Evolutionary conservation across 2,113 vertebrate genomes (phyloP), one percentile per base, ranked within the genome.

Genomic region (Leptosomus discolor): DNA sequence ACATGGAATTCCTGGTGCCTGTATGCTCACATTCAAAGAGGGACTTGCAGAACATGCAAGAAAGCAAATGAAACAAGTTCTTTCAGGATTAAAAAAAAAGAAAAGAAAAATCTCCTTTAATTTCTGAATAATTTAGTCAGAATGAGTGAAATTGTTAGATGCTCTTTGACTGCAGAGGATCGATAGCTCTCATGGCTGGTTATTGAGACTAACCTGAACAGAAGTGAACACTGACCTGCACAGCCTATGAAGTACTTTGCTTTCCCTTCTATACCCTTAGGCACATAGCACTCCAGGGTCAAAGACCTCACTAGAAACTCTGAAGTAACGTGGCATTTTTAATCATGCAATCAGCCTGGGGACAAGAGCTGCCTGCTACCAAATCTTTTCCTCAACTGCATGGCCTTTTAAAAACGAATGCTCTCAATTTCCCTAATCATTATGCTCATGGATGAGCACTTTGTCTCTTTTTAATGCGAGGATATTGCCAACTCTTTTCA

Each of bases 401-500:
- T 6, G 61, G 77, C 29, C 34, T 85, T 91, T 94, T 68, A 41
- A 85, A 97, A 96, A 73, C 3, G 57, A 95, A 85, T 63, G 19
- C 34, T 85, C 70, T 94, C 60, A 23, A 21, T 83, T 94, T 96
- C 65, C 86, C 67, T 79, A 73, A 76, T 89, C 65, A 24, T 82
- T 85, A 73, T 46, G 69, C 53, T 85, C 54, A 83, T 12, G 45
- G 93, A 79, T 82, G 84, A 96, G 71, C 83, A 64, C 74, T 91
- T 90, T 65, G 43, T 85, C 89, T 94, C 54, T 71, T 91, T 92
- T 76, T 91, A 94, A 91, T 53, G 41, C 1, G 4, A 93, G 34
- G 73, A 45, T 92, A 69, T 86, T 11, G 7, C 54, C 89, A 94
- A 69, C 17, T 71, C 91, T 85, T 95, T 95, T 95, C 85, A 94